Base-by-base conservation (phyloP, 2,797 vertebrate species). In the Novumbra hubbsi region DNA sequence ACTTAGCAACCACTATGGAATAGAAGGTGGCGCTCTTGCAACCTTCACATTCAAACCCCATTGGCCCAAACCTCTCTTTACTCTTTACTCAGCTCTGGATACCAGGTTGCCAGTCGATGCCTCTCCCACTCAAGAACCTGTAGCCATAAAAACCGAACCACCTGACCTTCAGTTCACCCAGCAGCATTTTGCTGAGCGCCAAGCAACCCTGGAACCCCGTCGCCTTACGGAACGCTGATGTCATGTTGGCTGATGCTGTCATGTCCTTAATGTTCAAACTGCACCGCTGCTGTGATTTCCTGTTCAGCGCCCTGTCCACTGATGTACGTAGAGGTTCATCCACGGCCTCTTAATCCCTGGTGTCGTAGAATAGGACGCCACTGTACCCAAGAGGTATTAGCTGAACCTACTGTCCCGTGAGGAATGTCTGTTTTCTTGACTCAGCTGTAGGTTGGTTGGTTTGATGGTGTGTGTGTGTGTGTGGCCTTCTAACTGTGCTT, bases 401-500 rank as follows among this genome's bases (percentile, higher is more conserved):
- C 9, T 32, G 28, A 32, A 64, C 28, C 27, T 14, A 14, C 41
- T 15, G 27, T 28, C 16, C 62, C 30, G 5, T 28, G 21, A 64
- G 30, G 15, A 64, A 64, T 15, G 15, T 1, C 75, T 70, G n/a
- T 57, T 24, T 57, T 67, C 92, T 88, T 89, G 84, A 88, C 87
- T 87, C 94, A 88, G 92, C 92, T 92, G 92, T 92, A 86, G 83
- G 93, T 93, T 94, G 91, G 92, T 92, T 86, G 83, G 92, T 93
- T 94, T 93, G 93, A 94, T 93, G 94, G 93, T 95, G 92, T 94
- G 93, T 96, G 96, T 95, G 94, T 96, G 93, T 95, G 92, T 94
- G 93, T 96, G 96, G 95, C 94, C 96, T 96, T 96, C 94, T 96
- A 92, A 95, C 94, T 95, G 93, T 94, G 95, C 95, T 97, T 97